A percentile compares a stretch with the other conserved stretches of the same genome.
Conservation (phyloP, 2,888 invertebrate genomes). For the Labia minor region DNA sequence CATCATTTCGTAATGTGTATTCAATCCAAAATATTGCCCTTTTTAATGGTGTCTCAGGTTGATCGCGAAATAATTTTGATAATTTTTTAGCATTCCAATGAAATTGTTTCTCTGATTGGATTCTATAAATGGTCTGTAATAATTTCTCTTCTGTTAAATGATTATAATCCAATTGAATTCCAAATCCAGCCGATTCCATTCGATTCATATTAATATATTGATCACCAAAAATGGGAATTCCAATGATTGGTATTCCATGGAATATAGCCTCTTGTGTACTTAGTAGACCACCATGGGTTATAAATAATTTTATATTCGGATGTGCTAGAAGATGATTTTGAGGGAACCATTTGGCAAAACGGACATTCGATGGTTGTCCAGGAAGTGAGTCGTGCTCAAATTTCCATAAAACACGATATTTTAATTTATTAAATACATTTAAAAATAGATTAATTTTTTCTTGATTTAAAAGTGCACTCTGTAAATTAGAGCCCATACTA, state of each 20-base stretch:
- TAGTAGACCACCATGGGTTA: conserved; percentile 48
- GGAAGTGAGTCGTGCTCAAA: conserved; percentile 29
- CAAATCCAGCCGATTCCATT: conserved; percentile 42
- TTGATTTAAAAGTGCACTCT: conserved; percentile 27
- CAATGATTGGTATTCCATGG: conserved; percentile 40
- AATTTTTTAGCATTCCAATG: conserved; percentile 30
- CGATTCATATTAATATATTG: conserved; percentile 45
- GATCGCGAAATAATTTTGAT: conserved; percentile 42
- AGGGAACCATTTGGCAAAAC: conserved; percentile 31
- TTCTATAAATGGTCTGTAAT: not conserved
- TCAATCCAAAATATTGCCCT: conserved; percentile 57
- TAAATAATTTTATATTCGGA: conserved; percentile 44
- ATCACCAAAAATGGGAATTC: conserved; percentile 43
- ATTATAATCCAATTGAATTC: conserved; percentile 35
- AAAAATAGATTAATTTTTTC: conserved; percentile 27
- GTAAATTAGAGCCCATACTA: conserved; percentile 30
- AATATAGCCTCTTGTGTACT: conserved; percentile 45
- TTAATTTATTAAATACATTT: conserved; percentile 29
- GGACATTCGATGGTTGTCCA: conserved; percentile 30
- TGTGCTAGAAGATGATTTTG: conserved; percentile 37
- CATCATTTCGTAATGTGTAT: conserved; percentile 43
- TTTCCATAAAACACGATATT: conserved; percentile 31
- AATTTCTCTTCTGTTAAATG: conserved; percentile 32
- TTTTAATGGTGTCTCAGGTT: conserved; percentile 45
- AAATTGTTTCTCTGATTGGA: not conserved